Evolutionary conservation across 2,888 invertebrate genomes (phyloP), one percentile per base, ranked within the genome.

Genomic region (Macrosoma leucophasiata): DNA sequence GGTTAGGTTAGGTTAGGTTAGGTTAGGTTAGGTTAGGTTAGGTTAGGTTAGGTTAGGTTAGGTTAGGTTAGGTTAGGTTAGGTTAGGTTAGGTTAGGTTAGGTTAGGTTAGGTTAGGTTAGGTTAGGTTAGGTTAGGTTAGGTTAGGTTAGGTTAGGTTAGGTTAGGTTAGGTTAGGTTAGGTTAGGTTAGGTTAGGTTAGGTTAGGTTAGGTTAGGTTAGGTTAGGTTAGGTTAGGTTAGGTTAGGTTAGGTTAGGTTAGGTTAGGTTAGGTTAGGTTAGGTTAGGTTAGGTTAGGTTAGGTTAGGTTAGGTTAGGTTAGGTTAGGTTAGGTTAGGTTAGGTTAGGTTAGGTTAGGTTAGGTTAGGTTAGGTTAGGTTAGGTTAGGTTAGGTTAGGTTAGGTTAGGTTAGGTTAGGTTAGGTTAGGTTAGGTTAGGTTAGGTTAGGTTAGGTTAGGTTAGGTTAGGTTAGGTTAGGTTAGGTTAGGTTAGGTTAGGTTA

Each of bases 181-280:
- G 27, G 27, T 27, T 27, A 27, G 27, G 27, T 27, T 27, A 27
- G 27, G 27, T 27, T 27, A 27, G 27, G 27, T 27, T 27, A 27
- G 27, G 27, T 27, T 27, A 27, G 27, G 27, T 27, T 27, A 27
- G 27, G 27, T 27, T 27, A 27, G 27, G 27, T 27, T 27, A 27
- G 27, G 27, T 27, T 27, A 27, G 27, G 27, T 27, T 27, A 27
- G 27, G 27, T 27, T 27, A 27, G 27, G 27, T 27, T 27, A 27
- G 27, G 27, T 27, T 27, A 27, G 27, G 27, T 27, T 27, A 27
- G 27, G 27, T 27, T 27, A 27, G 27, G 27, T 27, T 27, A 27
- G 27, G 27, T 27, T 27, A 27, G 27, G 27, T 27, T 27, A 27
- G 27, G 27, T 27, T 27, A 27, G 27, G 27, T 27, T 27, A 27